Percentiles rank a stretch among this genome's conserved stretches.
These are phyloP conservation scores for Stichodactyla mertensii DNA, from an alignment of 64 coral and sea anemone species.

Conservation along the genomic window DNA sequence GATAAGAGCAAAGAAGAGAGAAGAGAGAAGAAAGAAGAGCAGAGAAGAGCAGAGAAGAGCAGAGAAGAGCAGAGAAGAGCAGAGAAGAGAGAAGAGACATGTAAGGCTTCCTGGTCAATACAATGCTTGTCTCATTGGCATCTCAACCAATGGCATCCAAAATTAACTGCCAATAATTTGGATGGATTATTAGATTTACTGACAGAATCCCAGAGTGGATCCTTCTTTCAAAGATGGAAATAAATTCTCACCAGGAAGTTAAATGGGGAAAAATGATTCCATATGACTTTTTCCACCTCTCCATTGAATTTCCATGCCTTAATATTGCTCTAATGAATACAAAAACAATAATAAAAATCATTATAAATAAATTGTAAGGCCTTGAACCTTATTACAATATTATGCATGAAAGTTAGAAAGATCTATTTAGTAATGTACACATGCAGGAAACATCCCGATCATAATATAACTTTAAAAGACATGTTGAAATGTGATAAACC, in stretches of 20 bases:
- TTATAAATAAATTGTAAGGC: no score
- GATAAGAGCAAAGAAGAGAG: neutral
- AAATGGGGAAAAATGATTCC: slow-evolving; percentile 98
- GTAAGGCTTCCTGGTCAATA: neutral
- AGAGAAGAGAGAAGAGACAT: neutral
- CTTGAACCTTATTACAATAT: no score
- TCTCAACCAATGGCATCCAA: no score
- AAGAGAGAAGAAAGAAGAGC: neutral
- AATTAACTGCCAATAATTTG: no score
- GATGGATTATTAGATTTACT: no score
- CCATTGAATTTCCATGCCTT: slow-evolving; percentile 89
- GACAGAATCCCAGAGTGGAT: neutral
- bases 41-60: neutral
- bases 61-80: neutral
- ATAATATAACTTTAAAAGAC: no score
- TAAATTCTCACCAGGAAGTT: slow-evolving; percentile 74
- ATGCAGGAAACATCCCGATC: no score
- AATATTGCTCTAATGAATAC: slow-evolving; percentile 53
- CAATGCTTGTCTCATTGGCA: no score
- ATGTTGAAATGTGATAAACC: no score
- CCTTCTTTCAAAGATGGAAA: neutral
- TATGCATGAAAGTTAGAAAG: no score
- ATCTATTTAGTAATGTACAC: neutral
- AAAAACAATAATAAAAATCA: neutral
- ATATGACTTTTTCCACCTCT: slow-evolving; percentile 86